Evolutionary conservation across 2,888 invertebrate species (phyloP).

Genomic region (Entomobrya proxima): DNA sequence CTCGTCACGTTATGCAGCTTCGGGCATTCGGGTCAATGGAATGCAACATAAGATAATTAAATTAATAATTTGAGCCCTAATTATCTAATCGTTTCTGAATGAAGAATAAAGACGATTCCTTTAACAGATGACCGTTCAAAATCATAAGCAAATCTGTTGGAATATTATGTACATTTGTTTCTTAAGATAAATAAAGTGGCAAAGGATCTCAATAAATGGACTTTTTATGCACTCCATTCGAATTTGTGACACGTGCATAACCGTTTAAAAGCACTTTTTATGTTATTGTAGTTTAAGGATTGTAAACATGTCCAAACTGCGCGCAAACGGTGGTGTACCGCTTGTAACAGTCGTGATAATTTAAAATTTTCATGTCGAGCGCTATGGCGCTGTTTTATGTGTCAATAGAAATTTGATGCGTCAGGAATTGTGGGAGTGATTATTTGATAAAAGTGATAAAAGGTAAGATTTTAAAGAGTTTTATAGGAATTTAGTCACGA

Average conservation of each 20-base stretch:
- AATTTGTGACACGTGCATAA: conserved; percentile 49
- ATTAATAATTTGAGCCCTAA: conserved; percentile 71
- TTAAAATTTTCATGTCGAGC: conserved; percentile 60
- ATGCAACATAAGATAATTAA: conserved; percentile 73
- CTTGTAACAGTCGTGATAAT: conserved; percentile 60
- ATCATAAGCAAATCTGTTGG: background rate
- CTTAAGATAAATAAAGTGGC: conserved; percentile 30
- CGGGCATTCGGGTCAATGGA: conserved; percentile 72
- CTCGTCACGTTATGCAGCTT: conserved; percentile 67
- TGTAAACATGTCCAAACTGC: conserved; percentile 44
- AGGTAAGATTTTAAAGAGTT: conserved; percentile 58
- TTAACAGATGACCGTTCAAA: conserved; percentile 42
- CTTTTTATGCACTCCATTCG: conserved; percentile 33
- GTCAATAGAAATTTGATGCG: conserved; percentile 69
- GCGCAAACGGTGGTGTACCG: conserved; percentile 11
- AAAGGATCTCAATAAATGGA: conserved; percentile 39
- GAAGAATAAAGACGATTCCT: conserved; percentile 30
- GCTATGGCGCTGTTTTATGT: conserved; percentile 64
- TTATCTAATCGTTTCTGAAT: conserved; percentile 46
- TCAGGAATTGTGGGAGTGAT: conserved; percentile 65
- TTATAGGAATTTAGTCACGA: conserved; percentile 66
- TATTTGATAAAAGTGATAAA: conserved; percentile 66
- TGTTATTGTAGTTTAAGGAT: background rate
- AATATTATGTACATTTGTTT: conserved; percentile 2
- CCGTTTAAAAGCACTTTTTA: conserved; percentile 23